Evolutionary conservation across 2,113 vertebrate species (phyloP).

Genomic region (Pomatorhinus ruficollis): DNA sequence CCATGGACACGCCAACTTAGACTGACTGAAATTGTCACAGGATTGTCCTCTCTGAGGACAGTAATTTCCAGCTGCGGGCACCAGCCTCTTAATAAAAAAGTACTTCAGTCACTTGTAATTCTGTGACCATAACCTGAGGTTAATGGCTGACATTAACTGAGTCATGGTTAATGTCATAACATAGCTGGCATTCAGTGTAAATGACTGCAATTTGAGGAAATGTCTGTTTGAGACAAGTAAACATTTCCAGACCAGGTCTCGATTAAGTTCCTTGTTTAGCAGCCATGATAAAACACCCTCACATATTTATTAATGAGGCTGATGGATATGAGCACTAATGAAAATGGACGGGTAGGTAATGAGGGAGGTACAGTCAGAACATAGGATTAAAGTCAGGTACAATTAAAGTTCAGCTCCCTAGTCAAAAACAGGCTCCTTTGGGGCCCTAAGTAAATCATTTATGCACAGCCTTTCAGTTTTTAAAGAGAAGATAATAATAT

Average conservation of each 20-base stretch:
- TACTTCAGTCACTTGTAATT: background rate
- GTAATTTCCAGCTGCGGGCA: background rate
- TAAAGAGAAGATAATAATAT: slow-evolving; percentile 49
- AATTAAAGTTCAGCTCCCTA: slow-evolving; percentile 61
- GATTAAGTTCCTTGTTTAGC: background rate
- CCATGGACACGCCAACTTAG: background rate
- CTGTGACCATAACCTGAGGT: background rate
- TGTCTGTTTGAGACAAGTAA: background rate
- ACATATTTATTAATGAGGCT: slow-evolving; percentile 43
- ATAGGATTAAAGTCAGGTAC: slow-evolving; percentile 46
- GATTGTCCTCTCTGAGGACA: background rate
- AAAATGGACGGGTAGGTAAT: slow-evolving; percentile 53
- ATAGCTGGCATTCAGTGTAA: background rate
- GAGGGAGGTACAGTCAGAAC: slow-evolving; percentile 49
- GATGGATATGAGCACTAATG: slow-evolving; percentile 44
- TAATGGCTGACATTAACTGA: slow-evolving; percentile 18
- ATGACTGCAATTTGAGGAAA: background rate
- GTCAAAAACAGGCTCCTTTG: slow-evolving; percentile 43
- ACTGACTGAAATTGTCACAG: background rate
- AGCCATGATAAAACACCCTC: background rate
- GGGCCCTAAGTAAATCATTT: slow-evolving; percentile 29
- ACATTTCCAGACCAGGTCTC: background rate
- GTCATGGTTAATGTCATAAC: background rate
- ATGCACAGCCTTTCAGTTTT: slow-evolving; percentile 19
- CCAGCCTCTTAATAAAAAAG: background rate